Conservation (phyloP, 2,113 vertebrate genomes). For the Psilopogon haemacephalus region DNA sequence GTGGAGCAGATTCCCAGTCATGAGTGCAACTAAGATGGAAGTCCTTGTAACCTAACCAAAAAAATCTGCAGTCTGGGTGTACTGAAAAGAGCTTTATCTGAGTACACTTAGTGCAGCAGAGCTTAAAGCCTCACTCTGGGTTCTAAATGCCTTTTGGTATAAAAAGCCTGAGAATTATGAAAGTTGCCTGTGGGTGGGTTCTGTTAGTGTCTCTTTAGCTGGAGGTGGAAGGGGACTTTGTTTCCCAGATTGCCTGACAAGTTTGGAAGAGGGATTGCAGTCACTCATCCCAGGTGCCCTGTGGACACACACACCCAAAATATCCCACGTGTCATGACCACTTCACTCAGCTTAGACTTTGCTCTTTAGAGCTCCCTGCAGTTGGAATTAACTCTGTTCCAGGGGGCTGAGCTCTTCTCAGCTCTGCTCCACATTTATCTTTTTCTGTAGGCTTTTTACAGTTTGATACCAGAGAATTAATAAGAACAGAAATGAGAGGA, state of each 20-base stretch:
- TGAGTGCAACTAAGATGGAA: not conserved
- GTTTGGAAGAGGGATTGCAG: not conserved
- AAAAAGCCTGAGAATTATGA: conserved; percentile 20
- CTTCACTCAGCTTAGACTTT: not conserved
- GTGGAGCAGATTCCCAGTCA: not conserved
- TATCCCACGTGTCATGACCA: accelerated
- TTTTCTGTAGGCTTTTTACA: not conserved
- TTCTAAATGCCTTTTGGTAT: conserved; percentile 19
- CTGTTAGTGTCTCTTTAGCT: conserved; percentile 8
- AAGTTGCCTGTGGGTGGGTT: conserved; percentile 43
- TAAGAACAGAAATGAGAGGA: not conserved
- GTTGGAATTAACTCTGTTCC: not conserved
- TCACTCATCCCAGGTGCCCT: not conserved
- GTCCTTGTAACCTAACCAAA: not conserved
- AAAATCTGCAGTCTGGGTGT: not conserved
- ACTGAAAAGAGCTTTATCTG: conserved; percentile 20
- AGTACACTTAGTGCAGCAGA: not conserved
- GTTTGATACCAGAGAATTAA: not conserved
- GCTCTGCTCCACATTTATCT: not conserved
- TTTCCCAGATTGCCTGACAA: conserved; percentile 23
- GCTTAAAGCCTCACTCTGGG: conserved; percentile 21
- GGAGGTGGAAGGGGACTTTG: conserved; percentile 24
- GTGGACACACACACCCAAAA: not conserved
- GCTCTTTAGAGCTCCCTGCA: not conserved
- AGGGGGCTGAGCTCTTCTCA: not conserved